Evolutionary conservation across 2,797 vertebrate species (phyloP).

Genomic region (Brotula barbata): DNA sequence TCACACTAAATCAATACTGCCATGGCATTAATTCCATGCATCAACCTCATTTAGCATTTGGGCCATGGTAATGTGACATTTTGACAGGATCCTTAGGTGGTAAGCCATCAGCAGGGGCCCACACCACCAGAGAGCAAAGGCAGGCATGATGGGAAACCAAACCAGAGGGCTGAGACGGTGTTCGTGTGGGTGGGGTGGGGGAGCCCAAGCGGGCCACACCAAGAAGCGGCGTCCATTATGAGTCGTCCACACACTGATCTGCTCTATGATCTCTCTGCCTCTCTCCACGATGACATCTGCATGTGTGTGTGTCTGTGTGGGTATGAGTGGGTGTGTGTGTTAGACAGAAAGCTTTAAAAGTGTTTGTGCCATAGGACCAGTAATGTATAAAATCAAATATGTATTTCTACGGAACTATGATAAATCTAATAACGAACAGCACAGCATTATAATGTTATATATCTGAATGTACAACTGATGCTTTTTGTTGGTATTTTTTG

Average conservation of each 20-base stretch:
- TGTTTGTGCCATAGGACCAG: constrained; percentile 68
- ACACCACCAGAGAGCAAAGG: constrained; percentile 35
- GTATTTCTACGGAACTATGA: constrained; percentile 66
- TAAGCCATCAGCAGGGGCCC: constrained; percentile 20
- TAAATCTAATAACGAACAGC: constrained; percentile 63
- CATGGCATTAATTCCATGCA: constrained; percentile 53
- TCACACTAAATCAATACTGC: constrained; percentile 47
- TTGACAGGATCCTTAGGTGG: constrained; percentile 17
- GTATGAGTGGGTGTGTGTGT: constrained; percentile 49
- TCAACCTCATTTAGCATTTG: constrained; percentile 40
- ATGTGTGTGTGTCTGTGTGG: constrained; percentile 8
- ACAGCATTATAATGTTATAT: constrained; percentile 69
- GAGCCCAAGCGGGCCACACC: too few species aligned
- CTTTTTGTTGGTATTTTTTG: constrained; percentile 68
- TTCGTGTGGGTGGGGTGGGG: background rate
- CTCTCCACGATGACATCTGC: constrained; percentile 37
- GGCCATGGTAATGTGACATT: constrained; percentile 70
- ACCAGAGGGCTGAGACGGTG: constrained; percentile 17
- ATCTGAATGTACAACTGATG: constrained; percentile 69
- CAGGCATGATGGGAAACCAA: constrained; percentile 55
- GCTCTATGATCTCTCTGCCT: constrained; percentile 46
- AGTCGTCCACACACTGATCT: constrained; percentile 22
- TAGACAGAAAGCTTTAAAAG: constrained; percentile 66
- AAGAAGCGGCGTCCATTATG: too few species aligned
- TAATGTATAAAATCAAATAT: constrained; percentile 61